Evolutionary conservation across 2,888 invertebrate species (phyloP), one percentile per base, ranked within the genome.

Genomic region (Ormyrus nitidulus): DNA sequence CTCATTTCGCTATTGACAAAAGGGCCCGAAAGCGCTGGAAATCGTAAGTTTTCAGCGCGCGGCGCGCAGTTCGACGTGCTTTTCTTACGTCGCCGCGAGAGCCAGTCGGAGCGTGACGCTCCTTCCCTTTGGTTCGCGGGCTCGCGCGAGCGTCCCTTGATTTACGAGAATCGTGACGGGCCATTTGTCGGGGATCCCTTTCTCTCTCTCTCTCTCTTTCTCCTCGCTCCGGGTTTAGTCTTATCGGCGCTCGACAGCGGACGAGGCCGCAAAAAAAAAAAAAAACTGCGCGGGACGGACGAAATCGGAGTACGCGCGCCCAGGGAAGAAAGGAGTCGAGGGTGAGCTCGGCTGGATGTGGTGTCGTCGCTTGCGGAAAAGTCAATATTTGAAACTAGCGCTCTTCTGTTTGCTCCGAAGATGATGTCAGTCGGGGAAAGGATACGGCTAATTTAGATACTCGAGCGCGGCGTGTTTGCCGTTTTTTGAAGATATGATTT

Each of bases 131-230:
- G 7, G 69, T 58, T 76, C 49, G 59, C 66, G 13, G 81, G 85
- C 85, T 84, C 51, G 58, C 54, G 56, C 19, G n/a, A n/a, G 65
- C 72, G 81, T 79, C 73, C 84, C 85, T 87, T 90, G 90, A 90
- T 90, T 90, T 90, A 90, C 89, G 90, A 87, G 87, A 87, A 85
- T 87, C 87, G 85, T 90, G 90, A 90, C 90, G 89, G 89, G 89
- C 88, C 88, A 90, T 90, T 90, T 89, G 90, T 90, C 89, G 88
- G 82, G 72, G 82, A 84, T 80, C 86, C 86, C 87, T 87, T 84
- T 87, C 84, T 56, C 51, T 58, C 58, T 64, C 64, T 66, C 61
- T 65, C 68, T 54, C 69, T 19, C 49, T 65, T 44, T 56, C 56
- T 62, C 13, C 19, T 19, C 19, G 19, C 19, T 19, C 19, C 19